Conservation (phyloP, 2,888 invertebrate genomes). For the Ephialtes manifestator region DNA sequence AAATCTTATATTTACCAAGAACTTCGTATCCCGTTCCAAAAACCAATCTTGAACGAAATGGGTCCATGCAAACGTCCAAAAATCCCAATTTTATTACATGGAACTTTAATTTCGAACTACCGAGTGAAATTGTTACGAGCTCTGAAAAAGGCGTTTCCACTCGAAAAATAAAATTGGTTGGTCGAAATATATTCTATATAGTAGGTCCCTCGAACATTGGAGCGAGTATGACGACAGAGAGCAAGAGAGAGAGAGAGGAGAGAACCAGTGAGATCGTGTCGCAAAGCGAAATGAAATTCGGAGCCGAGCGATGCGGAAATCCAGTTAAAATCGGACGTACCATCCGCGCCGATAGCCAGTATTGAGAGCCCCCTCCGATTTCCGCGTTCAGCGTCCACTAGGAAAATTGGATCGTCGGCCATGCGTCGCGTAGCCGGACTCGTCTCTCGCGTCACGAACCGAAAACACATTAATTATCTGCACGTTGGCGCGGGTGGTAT, state of each 20-base stretch:
- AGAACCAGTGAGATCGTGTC: conserved; percentile 33
- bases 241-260: conserved; percentile 8
- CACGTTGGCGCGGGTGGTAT: conserved; percentile 61
- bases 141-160: background rate
- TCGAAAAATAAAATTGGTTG: conserved; percentile 37
- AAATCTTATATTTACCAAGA: too few species aligned
- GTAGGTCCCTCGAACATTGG: conserved; percentile 10
- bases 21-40: too few species aligned
- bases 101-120: conserved; percentile 15
- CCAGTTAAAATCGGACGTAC: conserved; percentile 77
- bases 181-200: conserved; percentile 27
- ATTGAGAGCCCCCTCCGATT: conserved; percentile 34
- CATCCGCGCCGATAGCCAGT: conserved; percentile 42
- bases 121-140: conserved; percentile 22
- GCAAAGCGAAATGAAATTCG: conserved; percentile 72
- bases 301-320: conserved; percentile 74
- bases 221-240: conserved; percentile 18
- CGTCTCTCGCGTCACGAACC: conserved; percentile 59
- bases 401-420: conserved; percentile 72
- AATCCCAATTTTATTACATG: background rate
- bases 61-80: too few species aligned
- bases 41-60: too few species aligned
- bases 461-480: conserved; percentile 84
- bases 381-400: conserved; percentile 64
- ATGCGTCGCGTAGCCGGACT: conserved; percentile 57